A percentile compares a stretch with the other conserved stretches of the same genome.
These are phyloP conservation scores for Apocheima hispidaria DNA, from an alignment of 2,888 invertebrate species.

Conservation along the genomic window DNA sequence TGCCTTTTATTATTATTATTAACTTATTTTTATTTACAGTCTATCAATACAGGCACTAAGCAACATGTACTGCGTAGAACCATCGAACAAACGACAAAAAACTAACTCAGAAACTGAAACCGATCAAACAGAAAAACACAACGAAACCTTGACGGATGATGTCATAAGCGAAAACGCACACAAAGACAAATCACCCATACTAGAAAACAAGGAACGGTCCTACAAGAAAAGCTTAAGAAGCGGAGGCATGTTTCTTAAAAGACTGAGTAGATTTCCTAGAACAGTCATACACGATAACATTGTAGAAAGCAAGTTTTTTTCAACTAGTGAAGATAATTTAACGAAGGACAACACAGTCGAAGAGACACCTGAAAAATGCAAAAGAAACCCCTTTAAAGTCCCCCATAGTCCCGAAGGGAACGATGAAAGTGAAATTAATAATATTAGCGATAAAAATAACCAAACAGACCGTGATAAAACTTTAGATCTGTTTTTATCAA, in stretches of 20 bases:
- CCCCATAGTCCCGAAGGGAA: constrained; percentile 15
- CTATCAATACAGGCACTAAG: constrained; percentile 76
- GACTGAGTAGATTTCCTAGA: constrained; percentile 82
- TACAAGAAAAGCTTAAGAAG: constrained; percentile 66
- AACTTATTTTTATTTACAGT: constrained; percentile 63
- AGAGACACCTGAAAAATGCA: constrained; percentile 58
- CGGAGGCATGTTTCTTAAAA: constrained; percentile 70
- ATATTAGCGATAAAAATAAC: background rate
- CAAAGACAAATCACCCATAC: constrained; percentile 73
- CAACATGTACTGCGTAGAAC: constrained; percentile 77
- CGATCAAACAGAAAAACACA: constrained; percentile 47
- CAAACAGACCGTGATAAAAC: background rate
- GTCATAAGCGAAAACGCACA: constrained; percentile 49
- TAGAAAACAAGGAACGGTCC: constrained; percentile 75
- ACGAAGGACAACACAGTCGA: constrained; percentile 54
- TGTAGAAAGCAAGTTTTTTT: constrained; percentile 88
- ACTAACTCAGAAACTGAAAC: constrained; percentile 39
- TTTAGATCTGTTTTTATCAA: constrained; percentile 71
- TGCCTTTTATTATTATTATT: background rate
- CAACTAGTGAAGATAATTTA: constrained; percentile 34
- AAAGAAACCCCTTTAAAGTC: constrained; percentile 55
- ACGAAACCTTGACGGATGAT: constrained; percentile 51
- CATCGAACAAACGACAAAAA: constrained; percentile 67
- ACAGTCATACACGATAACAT: constrained; percentile 75
- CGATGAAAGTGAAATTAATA: constrained; percentile 9